Percentiles rank a stretch among this genome's conserved stretches.
Conservation (phyloP, 30 jellyfish, hydroid and myxozoan genomes). For the Cassiopea andromeda region DNA sequence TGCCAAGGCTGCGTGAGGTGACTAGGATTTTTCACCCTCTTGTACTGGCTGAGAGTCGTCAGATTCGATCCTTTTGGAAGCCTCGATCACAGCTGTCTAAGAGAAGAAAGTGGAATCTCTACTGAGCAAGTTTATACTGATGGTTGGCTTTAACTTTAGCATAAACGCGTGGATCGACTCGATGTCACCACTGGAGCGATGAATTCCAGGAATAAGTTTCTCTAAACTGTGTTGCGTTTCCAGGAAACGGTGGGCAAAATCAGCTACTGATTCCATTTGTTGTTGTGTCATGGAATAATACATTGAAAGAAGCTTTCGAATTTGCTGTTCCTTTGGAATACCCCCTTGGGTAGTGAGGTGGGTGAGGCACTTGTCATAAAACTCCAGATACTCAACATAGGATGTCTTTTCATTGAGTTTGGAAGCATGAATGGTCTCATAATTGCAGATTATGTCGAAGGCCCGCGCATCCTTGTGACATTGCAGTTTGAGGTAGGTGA, state of each 20-base stretch:
- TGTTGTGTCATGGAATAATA: too few species aligned
- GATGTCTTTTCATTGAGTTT: not conserved
- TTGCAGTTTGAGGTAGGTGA: slow-evolving; percentile 22
- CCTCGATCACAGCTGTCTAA: slow-evolving; percentile 13
- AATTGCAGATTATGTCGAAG: not conserved
- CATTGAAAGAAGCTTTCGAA: too few species aligned
- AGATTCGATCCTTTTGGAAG: slow-evolving; percentile 19
- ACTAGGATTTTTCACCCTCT: too few species aligned
- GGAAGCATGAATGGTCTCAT: too few species aligned
- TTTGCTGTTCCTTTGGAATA: not conserved
- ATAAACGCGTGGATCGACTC: not conserved
- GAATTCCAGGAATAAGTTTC: not conserved
- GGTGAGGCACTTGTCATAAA: not conserved
- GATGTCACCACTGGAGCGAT: slow-evolving; percentile 9
- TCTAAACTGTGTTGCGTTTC: too few species aligned
- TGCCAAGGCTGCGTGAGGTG: too few species aligned
- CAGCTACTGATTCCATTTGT: too few species aligned
- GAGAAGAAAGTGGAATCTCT: slow-evolving; percentile 3
- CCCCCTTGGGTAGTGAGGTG: slow-evolving; percentile 10
- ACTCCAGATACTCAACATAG: not conserved
- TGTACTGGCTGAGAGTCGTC: too few species aligned
- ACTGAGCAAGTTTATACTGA: slow-evolving; percentile 10
- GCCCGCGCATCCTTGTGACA: slow-evolving; percentile 39
- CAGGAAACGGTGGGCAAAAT: too few species aligned
- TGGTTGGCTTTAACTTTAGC: not conserved